phyloP scores from a whole-genome alignment of 92 coral and sea anemone genomes.

The Ricordea florida region DNA sequence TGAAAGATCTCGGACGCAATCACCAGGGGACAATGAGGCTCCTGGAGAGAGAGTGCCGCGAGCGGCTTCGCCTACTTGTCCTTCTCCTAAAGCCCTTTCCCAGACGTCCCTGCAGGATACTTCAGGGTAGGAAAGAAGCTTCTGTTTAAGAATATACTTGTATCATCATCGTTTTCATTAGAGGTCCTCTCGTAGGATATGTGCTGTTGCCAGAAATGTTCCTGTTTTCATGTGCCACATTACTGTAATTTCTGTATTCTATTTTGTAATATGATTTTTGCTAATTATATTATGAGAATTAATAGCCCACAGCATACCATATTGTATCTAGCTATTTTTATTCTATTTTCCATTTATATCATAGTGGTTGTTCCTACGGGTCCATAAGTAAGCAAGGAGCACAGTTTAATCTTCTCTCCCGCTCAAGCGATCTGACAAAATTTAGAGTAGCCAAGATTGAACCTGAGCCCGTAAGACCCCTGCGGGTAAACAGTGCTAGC shows the following conservation, averaged over 20 bases:
- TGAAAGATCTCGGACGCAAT: not conserved
- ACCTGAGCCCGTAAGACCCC: constrained; percentile 39
- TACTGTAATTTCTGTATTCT: too few species aligned
- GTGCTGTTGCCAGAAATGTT: too few species aligned
- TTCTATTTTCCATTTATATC: too few species aligned
- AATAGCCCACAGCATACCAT: too few species aligned
- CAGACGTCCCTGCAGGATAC: not conserved
- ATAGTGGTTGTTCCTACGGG: too few species aligned
- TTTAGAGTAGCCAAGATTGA: constrained; percentile 28
- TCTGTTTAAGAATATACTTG: too few species aligned
- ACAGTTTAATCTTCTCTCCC: constrained; percentile 8
- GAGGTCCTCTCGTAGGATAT: too few species aligned
- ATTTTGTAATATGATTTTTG: too few species aligned
- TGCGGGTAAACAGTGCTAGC: constrained; percentile 20
- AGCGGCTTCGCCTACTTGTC: not conserved
- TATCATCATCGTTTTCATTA: too few species aligned
- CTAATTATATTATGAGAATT: too few species aligned
- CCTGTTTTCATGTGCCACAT: too few species aligned
- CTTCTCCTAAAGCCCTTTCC: not conserved
- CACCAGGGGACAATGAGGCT: not conserved
- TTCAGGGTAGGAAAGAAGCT: not conserved
- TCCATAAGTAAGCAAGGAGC: not conserved
- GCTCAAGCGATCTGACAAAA: constrained; percentile 45
- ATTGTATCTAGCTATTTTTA: too few species aligned
- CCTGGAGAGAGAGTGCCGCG: not conserved